Evolutionary conservation across 2,888 invertebrate species (phyloP), one percentile per base, ranked within the genome.

Genomic region (Drosophila anomelani): DNA sequence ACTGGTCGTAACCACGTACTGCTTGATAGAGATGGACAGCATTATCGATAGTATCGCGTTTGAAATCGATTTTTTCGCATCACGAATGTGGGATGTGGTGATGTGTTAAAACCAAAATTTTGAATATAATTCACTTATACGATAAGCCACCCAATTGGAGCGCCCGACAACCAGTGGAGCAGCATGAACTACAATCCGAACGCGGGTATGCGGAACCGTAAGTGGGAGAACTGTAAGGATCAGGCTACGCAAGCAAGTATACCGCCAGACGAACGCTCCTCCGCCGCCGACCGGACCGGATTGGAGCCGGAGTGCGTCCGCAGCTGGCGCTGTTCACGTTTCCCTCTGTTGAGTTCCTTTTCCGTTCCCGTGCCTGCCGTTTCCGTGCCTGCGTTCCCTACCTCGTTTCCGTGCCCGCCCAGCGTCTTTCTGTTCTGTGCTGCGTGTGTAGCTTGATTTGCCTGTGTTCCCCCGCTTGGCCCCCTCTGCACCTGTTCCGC

Each of bases 171-270:
- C 29, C 29, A 34, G 44, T 20, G 53, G 47, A 44, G 32, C 59
- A 80, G 54, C 54, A 92, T 92, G 91, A 92, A 92, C 76, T 92
- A 91, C 76, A 92, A 92, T 84, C 91, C 92, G 69, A 92, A 90
- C 80, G 77, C 90, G 63, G 91, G 91, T 73, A 85, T 88, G 61
- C 88, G 92, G 87, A 91, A 91, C 80, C 92, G 92, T 92, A 92
- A 92, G 92, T 92, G 87, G 83, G 81, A 89, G 80, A 89, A 90
- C 77, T 90, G 91, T 91, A 92, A 91, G 91, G 87, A 85, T 87
- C 84, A 91, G 88, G 90, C 88, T 78, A 84, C 79, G 78, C 79
- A 66, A 66, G 90, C 91, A 91, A 91, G 91, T 90, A 88, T 77
- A 77, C 47, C 36, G 44, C 53, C 34, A 59, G 60, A 26, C 8